Evolutionary conservation across 2,797 vertebrate genomes (phyloP).

Genomic region (Myotis findleyi): DNA sequence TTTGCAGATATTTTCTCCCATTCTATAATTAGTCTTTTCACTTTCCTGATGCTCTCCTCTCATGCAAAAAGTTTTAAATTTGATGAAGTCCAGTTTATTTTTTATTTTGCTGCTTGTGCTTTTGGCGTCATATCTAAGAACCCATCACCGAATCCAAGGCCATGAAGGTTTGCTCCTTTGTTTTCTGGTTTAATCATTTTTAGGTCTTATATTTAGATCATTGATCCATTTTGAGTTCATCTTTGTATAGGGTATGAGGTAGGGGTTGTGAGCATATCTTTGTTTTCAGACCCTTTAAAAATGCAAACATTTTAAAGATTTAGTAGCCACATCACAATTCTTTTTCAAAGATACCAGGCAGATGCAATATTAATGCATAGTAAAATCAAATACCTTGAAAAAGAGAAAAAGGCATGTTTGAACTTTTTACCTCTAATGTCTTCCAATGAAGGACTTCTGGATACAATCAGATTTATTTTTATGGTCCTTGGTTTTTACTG

Average conservation of each 20-base stretch:
- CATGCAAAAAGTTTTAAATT: not conserved
- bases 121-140: not conserved
- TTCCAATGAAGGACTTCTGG: not conserved
- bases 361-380: conserved; percentile 60
- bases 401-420: not conserved
- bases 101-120: not conserved
- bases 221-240: conserved; percentile 17
- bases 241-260: conserved; percentile 16
- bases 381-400: conserved; percentile 47
- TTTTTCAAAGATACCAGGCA: conserved; percentile 57
- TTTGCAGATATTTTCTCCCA: not conserved
- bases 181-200: conserved; percentile 29
- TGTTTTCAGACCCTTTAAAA: conserved; percentile 62
- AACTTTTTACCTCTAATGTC: not conserved
- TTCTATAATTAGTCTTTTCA: not conserved
- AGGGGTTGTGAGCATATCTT: not conserved
- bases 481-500: not conserved
- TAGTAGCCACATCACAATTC: conserved; percentile 47
- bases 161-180: not conserved
- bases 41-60: not conserved
- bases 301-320: conserved; percentile 71
- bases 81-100: not conserved
- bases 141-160: not conserved
- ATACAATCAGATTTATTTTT: not conserved
- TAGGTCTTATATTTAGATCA: conserved; percentile 17